phyloP scores from a whole-genome alignment of 2,797 vertebrate species.

The Echeneis naucrates region DNA sequence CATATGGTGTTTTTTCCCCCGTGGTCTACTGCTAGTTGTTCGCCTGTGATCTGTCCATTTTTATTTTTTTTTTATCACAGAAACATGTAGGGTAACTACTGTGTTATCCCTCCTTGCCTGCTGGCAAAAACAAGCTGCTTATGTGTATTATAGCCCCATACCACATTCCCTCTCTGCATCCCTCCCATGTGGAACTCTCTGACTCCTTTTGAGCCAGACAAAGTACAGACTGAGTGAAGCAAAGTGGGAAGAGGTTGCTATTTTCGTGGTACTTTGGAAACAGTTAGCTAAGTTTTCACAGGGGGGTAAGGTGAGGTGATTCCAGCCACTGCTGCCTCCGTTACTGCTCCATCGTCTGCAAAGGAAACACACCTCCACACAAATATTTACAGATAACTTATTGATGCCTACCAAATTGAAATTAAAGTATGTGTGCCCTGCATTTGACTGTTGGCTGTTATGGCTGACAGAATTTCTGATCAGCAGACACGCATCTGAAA shows the following conservation, averaged over 20 bases:
- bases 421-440: neutral
- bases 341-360: constrained; percentile 7
- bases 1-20: constrained; percentile 23
- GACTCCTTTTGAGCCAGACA: neutral
- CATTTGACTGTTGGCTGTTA: constrained; percentile 12
- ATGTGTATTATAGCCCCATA: constrained; percentile 1
- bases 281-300: neutral
- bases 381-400: constrained; percentile 24
- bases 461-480: constrained; percentile 1
- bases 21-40: neutral
- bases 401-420: constrained; percentile 33
- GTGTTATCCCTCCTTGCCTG: constrained; percentile 24
- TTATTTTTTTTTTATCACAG: constrained; percentile 17
- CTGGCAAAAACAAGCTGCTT: constrained; percentile 25
- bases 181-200: neutral
- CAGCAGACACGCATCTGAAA: neutral
- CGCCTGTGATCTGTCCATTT: constrained; percentile 7
- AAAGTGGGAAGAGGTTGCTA: neutral
- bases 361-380: constrained; percentile 19
- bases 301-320: constrained; percentile 8
- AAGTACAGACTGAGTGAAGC: neutral
- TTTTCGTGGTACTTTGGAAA: neutral
- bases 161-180: neutral
- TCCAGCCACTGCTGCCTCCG: neutral
- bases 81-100: constrained; percentile 26